phyloP scores from a whole-genome alignment of 2,797 vertebrate genomes.

The Natrix natrix region DNA sequence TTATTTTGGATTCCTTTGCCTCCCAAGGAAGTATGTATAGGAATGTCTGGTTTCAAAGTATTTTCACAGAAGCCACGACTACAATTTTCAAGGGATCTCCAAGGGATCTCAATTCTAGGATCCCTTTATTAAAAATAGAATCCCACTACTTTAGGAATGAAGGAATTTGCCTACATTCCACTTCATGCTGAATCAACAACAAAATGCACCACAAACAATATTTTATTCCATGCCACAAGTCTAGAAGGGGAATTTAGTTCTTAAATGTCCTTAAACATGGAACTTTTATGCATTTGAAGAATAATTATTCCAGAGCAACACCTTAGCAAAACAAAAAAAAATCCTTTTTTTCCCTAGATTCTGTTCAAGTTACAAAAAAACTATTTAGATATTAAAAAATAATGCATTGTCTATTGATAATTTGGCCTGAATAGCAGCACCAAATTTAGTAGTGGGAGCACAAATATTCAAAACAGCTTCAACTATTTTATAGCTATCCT shows the following conservation, averaged over 20 bases:
- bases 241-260: constrained; percentile 13
- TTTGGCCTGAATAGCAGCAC: background rate
- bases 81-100: background rate
- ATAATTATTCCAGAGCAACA: constrained; percentile 5
- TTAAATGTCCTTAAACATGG: background rate
- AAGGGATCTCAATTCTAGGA: background rate
- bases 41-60: background rate
- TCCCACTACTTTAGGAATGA: background rate
- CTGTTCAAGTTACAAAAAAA: background rate
- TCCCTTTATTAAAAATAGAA: background rate
- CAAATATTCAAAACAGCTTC: background rate
- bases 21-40: background rate
- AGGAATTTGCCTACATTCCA: background rate
- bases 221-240: background rate
- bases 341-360: background rate
- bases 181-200: background rate
- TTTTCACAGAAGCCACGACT: background rate
- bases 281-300: constrained; percentile 3
- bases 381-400: background rate
- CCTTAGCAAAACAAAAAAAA: background rate
- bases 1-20: background rate
- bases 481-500: background rate
- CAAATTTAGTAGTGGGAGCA: background rate
- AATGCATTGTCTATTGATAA: background rate
- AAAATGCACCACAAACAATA: background rate